Percentiles rank a stretch among this genome's conserved stretches.
phyloP scores from a whole-genome alignment of 2,888 invertebrate species.

The Pocota personata region DNA sequence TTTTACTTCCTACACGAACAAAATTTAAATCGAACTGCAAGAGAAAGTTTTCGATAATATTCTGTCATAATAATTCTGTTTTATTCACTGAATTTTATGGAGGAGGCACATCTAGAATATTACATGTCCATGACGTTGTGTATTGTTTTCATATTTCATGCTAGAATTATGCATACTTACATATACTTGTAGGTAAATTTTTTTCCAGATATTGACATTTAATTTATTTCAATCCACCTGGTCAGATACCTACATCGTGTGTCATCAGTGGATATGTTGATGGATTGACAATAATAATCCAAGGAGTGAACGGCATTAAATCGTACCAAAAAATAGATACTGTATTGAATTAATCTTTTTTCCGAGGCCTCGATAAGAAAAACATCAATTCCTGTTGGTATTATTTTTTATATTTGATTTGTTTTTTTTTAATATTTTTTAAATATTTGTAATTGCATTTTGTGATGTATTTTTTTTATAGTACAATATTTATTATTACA shows the following conservation, averaged over 20 bases:
- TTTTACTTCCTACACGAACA: not conserved
- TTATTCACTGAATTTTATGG: not conserved
- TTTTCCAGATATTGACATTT: constrained; percentile 11
- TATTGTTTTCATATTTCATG: constrained; percentile 31
- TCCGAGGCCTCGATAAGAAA: not conserved
- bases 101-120: not conserved
- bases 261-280: not conserved
- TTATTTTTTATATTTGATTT: constrained; percentile 5
- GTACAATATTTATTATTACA: constrained; percentile 28
- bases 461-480: not conserved
- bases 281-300: constrained; percentile 10
- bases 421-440: constrained; percentile 1
- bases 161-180: constrained; percentile 21
- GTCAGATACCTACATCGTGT: constrained; percentile 18
- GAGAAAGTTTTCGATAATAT: constrained; percentile 24
- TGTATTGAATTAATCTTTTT: no score
- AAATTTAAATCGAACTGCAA: constrained; percentile 24
- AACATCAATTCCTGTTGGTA: not conserved
- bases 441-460: constrained; percentile 11
- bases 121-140: not conserved
- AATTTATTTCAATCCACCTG: constrained; percentile 33
- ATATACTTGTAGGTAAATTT: not conserved
- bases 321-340: constrained; percentile 21
- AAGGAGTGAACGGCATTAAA: not conserved
- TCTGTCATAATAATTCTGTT: constrained; percentile 32